phyloP scores from a whole-genome alignment of 1,140 invertebrate genomes.

The Drosophila paulistorum region DNA sequence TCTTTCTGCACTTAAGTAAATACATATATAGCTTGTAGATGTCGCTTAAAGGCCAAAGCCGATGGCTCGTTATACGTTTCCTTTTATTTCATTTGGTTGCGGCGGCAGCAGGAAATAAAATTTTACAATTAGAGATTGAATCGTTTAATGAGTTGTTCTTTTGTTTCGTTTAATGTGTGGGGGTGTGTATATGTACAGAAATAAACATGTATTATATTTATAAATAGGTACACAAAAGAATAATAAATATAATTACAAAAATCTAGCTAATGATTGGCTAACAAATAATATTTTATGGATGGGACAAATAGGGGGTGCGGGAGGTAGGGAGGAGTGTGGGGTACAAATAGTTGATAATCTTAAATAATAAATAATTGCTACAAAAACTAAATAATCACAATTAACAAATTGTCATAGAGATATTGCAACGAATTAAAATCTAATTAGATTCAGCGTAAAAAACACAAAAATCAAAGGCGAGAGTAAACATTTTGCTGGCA shows the following conservation, averaged over 20 bases:
- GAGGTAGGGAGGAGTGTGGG: background rate
- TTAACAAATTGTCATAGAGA: conserved; percentile 62
- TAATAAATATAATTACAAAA: conserved; percentile 28
- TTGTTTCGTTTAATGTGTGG: conserved; percentile 12
- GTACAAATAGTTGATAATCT: conserved; percentile 44
- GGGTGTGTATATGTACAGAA: conserved; percentile 51
- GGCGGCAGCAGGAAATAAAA: conserved; percentile 25
- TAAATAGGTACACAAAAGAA: conserved; percentile 41
- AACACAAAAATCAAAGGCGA: conserved; percentile 39
- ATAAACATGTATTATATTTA: conserved; percentile 19
- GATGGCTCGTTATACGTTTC: conserved; percentile 81
- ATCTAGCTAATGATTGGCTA: conserved; percentile 61
- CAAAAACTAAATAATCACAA: conserved; percentile 78
- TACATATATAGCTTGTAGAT: conserved; percentile 25
- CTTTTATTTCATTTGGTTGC: conserved; percentile 27
- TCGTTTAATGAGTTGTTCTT: conserved; percentile 25
- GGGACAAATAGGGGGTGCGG: background rate
- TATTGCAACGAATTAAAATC: conserved; percentile 73
- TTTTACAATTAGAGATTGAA: conserved; percentile 36
- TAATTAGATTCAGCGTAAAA: conserved; percentile 26
- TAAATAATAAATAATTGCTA: conserved; percentile 58
- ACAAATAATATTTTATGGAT: conserved; percentile 21
- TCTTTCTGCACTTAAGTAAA: conserved; percentile 41
- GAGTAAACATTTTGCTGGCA: conserved; percentile 41
- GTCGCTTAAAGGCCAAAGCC: conserved; percentile 67